These are phyloP conservation scores for Pseudochirops cupreus DNA, from an alignment of 2,797 vertebrate genomes.

Conservation along the genomic window DNA sequence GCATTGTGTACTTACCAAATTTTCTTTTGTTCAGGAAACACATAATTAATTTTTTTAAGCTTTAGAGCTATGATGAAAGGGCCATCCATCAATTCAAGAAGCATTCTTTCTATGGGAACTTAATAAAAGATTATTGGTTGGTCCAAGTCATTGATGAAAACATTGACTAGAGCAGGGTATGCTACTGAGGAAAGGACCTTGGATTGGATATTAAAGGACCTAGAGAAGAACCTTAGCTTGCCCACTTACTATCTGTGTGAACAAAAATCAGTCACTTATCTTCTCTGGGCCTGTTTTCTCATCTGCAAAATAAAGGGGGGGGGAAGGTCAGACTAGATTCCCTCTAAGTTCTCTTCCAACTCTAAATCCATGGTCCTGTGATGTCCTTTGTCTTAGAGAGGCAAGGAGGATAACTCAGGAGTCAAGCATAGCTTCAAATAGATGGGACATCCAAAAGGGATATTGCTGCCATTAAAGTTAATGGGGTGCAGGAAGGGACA, in stretches of 20 bases:
- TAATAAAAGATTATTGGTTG: not conserved
- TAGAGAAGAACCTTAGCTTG: not conserved
- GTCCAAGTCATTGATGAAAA: not conserved
- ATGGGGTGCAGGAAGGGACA: not conserved
- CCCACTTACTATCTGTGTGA: too few species aligned
- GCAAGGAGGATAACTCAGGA: not conserved
- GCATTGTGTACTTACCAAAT: not conserved
- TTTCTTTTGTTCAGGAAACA: not conserved
- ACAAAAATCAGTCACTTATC: too few species aligned
- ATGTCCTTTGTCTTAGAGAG: not conserved
- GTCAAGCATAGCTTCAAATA: not conserved
- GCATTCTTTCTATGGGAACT: not conserved
- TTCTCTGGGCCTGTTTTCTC: too few species aligned
- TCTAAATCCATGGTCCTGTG: not conserved
- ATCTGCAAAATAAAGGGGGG: too few species aligned
- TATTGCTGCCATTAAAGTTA: constrained; percentile 1
- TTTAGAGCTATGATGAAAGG: not conserved
- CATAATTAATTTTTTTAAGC: not conserved
- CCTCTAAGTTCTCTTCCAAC: not conserved
- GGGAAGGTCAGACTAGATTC: not conserved
- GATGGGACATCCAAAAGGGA: not conserved
- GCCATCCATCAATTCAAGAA: not conserved
- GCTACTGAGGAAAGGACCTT: not conserved
- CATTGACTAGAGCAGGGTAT: not conserved
- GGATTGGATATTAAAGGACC: not conserved